A percentile compares a stretch with the other conserved stretches of the same genome.
These are phyloP conservation scores for Notospermus geniculatus DNA, from an alignment of 1,140 invertebrate genomes.

Conservation along the genomic window DNA sequence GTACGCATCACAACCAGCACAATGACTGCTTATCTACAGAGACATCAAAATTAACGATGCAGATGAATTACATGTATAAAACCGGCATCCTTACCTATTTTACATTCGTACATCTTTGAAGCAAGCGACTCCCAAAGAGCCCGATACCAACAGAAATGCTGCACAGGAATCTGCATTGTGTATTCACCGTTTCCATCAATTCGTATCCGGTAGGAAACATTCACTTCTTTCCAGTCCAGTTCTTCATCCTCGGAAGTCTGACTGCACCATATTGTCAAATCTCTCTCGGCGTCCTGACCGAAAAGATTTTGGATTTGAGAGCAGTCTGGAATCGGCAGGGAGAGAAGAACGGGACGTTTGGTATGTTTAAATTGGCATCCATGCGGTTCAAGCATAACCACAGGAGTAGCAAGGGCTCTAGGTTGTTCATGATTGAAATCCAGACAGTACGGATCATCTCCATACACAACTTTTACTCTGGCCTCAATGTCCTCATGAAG, in stretches of 20 bases:
- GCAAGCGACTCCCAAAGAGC: conserved; percentile 36
- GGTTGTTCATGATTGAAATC: background rate
- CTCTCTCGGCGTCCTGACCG: conserved; percentile 14
- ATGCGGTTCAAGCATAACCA: conserved; percentile 42
- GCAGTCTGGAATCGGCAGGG: conserved; percentile 34
- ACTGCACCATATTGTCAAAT: conserved; percentile 13
- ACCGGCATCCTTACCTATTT: conserved; percentile 21
- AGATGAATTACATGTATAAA: too few species aligned
- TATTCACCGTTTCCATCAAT: conserved; percentile 17
- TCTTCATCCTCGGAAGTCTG: conserved; percentile 7
- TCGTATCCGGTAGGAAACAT: conserved; percentile 10
- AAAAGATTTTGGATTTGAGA: conserved; percentile 22
- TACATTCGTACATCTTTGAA: conserved; percentile 31
- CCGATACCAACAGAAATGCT: conserved; percentile 42
- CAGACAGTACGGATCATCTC: conserved; percentile 16
- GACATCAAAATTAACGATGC: too few species aligned
- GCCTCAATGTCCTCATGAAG: conserved; percentile 33
- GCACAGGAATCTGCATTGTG: conserved; percentile 31
- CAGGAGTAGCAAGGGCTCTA: conserved; percentile 35
- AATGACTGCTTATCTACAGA: too few species aligned
- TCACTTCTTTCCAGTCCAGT: conserved; percentile 8
- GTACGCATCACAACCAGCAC: too few species aligned
- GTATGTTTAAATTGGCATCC: conserved; percentile 30
- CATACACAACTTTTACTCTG: conserved; percentile 31
- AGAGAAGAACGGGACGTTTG: conserved; percentile 23